Evolutionary conservation across 2,797 vertebrate species (phyloP).

Genomic region (Alcedo atthis): DNA sequence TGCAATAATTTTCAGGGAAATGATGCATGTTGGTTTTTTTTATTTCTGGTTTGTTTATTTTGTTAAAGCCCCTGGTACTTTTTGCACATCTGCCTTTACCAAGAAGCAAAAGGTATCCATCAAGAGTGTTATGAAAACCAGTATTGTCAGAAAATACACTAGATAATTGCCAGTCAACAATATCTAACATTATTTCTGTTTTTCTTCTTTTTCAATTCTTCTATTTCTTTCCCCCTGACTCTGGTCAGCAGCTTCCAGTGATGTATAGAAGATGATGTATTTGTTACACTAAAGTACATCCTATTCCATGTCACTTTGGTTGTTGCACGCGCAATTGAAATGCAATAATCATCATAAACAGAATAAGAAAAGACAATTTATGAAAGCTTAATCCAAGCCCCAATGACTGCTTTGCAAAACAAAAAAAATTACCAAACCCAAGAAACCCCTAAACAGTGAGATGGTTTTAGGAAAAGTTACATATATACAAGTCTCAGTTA

Average conservation of each 20-base stretch:
- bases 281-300: constrained; percentile 52
- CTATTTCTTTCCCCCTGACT: neutral
- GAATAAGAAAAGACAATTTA: neutral
- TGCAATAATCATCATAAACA: constrained; percentile 27
- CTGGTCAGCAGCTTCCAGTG: constrained; percentile 15
- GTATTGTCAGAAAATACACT: neutral
- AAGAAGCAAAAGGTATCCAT: constrained; percentile 44
- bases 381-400: neutral
- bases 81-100: constrained; percentile 37
- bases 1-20: constrained; percentile 23
- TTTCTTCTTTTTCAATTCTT: neutral
- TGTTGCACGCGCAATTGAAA: constrained; percentile 26
- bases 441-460: neutral
- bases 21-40: neutral
- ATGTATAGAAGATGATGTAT: constrained; percentile 46
- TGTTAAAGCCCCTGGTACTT: constrained; percentile 19
- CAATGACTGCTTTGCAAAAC: neutral
- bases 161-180: neutral
- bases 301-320: constrained; percentile 23
- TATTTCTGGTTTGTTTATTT: neutral
- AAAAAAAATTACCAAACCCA: neutral
- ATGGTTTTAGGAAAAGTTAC: constrained; percentile 61
- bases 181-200: constrained; percentile 24
- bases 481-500: constrained; percentile 46
- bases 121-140: constrained; percentile 9